phyloP scores from a whole-genome alignment of 1,140 invertebrate genomes.

The Pseudomyrmex cubaensis region DNA sequence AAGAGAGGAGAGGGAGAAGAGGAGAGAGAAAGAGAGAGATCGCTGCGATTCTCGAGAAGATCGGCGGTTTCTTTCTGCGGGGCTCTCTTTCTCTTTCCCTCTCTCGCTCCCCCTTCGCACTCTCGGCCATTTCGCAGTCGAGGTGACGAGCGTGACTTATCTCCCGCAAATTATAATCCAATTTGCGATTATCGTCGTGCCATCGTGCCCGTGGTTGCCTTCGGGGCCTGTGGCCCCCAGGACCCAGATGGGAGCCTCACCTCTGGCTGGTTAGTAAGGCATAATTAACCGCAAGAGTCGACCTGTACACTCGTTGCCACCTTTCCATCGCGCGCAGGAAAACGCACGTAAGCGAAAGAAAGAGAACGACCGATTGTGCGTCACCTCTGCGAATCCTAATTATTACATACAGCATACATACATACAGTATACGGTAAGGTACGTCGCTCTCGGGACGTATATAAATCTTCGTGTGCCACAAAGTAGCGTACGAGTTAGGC shows the following conservation, averaged over 20 bases:
- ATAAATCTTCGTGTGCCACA: slow-evolving; percentile 46
- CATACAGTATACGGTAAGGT: not conserved
- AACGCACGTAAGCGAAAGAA: slow-evolving; percentile 5
- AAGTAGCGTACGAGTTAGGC: slow-evolving; percentile 38
- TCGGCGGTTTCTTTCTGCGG: slow-evolving; percentile 39
- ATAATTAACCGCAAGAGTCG: slow-evolving; percentile 68
- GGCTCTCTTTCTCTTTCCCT: slow-evolving; percentile 39
- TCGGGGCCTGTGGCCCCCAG: slow-evolving; percentile 53
- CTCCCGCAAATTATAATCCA: slow-evolving; percentile 84
- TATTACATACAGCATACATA: slow-evolving; percentile 32
- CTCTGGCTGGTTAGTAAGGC: slow-evolving; percentile 70
- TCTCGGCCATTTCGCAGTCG: slow-evolving; percentile 79
- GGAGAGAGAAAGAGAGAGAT: slow-evolving; percentile 8
- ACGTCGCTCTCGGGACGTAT: slow-evolving; percentile 32
- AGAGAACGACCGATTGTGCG: slow-evolving; percentile 41
- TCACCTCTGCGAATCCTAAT: slow-evolving; percentile 38
- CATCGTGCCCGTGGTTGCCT: slow-evolving; percentile 65
- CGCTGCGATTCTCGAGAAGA: slow-evolving; percentile 49
- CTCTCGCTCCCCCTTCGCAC: slow-evolving; percentile 32
- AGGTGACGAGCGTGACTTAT: slow-evolving; percentile 84
- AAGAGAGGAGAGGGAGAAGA: slow-evolving; percentile 19
- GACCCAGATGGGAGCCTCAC: slow-evolving; percentile 65
- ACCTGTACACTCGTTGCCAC: slow-evolving; percentile 56
- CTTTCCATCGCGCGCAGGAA: slow-evolving; percentile 16
- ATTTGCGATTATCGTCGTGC: slow-evolving; percentile 84